These are phyloP conservation scores for Lycaena phlaeas DNA, from an alignment of 2,888 invertebrate genomes.

Conservation along the genomic window DNA sequence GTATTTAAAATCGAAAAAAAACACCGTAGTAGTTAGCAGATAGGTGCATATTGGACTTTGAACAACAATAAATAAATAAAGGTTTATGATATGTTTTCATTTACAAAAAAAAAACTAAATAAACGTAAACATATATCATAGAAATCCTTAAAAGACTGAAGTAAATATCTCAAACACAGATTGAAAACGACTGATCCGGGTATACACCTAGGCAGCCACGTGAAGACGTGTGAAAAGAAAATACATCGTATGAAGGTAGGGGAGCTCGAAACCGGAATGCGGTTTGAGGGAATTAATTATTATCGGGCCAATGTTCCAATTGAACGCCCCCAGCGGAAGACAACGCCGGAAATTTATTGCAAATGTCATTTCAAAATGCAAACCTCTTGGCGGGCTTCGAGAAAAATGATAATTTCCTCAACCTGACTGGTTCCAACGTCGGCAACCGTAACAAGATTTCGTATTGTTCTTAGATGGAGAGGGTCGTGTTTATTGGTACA, in stretches of 20 bases:
- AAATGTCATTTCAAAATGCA: conserved; percentile 59
- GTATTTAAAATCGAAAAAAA: too few species aligned
- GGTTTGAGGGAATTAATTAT: conserved; percentile 55
- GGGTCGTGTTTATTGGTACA: too few species aligned
- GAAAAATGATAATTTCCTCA: conserved; percentile 51
- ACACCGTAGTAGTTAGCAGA: too few species aligned
- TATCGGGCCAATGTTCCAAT: conserved; percentile 67
- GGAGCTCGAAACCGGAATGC: conserved; percentile 20
- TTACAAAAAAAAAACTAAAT: too few species aligned
- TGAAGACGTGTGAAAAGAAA: conserved; percentile 6
- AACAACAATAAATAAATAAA: too few species aligned
- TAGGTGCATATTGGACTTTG: too few species aligned
- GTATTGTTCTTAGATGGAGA: conserved; percentile 1
- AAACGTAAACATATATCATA: too few species aligned
- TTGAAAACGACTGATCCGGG: too few species aligned
- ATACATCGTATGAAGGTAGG: conserved; percentile 5
- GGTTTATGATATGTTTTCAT: too few species aligned
- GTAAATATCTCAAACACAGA: too few species aligned
- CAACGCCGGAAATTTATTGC: conserved; percentile 60
- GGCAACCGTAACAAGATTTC: conserved; percentile 7
- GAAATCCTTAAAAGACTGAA: too few species aligned
- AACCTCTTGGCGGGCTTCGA: conserved; percentile 31
- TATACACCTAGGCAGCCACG: too few species aligned
- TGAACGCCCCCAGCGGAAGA: conserved; percentile 40
- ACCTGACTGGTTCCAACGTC: conserved; percentile 2